A percentile compares a stretch with the other conserved stretches of the same genome.
Evolutionary conservation across 2,113 vertebrate genomes (phyloP).

Genomic region (Pongo abelii): DNA sequence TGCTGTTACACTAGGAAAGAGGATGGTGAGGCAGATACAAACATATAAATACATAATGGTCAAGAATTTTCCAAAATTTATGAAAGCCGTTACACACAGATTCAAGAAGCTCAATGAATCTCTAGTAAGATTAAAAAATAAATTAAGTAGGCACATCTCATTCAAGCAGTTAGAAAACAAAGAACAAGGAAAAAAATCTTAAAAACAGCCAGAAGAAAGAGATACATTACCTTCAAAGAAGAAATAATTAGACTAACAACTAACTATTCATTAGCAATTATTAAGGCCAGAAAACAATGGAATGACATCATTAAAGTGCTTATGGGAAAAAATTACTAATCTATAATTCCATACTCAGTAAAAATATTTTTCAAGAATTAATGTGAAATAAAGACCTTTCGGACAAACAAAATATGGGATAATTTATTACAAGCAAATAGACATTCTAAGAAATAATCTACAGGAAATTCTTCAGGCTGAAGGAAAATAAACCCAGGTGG

Average conservation of each 20-base stretch:
- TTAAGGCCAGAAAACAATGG: background rate
- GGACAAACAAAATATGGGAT: background rate
- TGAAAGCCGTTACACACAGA: background rate
- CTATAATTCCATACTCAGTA: background rate
- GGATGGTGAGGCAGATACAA: background rate
- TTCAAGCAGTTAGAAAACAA: background rate
- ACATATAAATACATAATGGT: background rate
- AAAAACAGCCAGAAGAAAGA: background rate
- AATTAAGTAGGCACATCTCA: background rate
- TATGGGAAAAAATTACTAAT: background rate
- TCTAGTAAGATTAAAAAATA: background rate
- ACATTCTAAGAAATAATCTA: background rate
- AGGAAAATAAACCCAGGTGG: background rate
- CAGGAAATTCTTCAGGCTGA: background rate
- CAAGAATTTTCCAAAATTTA: background rate
- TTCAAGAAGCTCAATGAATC: background rate
- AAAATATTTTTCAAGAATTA: background rate
- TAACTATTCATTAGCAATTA: background rate
- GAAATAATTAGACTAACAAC: background rate
- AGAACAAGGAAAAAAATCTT: background rate
- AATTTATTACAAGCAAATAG: background rate
- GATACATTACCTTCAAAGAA: background rate
- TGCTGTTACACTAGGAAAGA: background rate
- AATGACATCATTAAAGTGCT: background rate
- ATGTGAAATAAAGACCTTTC: background rate